These are phyloP conservation scores for Chondrosia reniformis DNA, from an alignment of 37 sponge, comb jelly and placozoan species.

Conservation along the genomic window DNA sequence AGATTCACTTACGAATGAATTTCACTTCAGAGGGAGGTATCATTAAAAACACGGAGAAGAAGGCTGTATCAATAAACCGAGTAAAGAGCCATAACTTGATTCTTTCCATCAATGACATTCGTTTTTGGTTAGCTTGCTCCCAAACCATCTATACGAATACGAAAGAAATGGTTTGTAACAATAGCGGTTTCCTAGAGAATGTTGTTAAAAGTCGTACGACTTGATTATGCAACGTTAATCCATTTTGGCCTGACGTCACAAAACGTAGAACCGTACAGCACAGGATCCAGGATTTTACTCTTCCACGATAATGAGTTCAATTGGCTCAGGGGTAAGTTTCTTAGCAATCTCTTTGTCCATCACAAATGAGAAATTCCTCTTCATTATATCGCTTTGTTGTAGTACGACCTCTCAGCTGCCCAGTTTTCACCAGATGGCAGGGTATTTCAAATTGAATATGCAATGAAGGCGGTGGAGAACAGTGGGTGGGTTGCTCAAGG, in stretches of 20 bases:
- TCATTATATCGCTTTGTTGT: neutral
- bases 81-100: neutral
- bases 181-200: too few species aligned
- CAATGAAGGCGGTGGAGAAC: slow-evolving; percentile 90
- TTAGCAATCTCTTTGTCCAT: neutral
- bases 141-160: too few species aligned
- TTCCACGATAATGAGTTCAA: slow-evolving; percentile 75
- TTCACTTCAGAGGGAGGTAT: neutral
- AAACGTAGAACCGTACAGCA: neutral
- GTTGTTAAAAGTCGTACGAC: neutral
- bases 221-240: neutral
- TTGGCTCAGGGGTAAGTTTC: slow-evolving; percentile 85
- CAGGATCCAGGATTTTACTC: neutral
- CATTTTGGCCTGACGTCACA: slow-evolving; percentile 13
- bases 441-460: slow-evolving; percentile 96
- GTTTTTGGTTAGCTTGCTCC: neutral
- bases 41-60: slow-evolving; percentile 3
- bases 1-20: neutral
- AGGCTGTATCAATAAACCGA: neutral
- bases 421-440: slow-evolving; percentile 96
- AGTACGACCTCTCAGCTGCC: slow-evolving; percentile 94
- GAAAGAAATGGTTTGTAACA: too few species aligned
- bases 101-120: neutral
- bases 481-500: slow-evolving; percentile 70
- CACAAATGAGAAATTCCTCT: neutral